phyloP scores from a whole-genome alignment of 1,140 invertebrate genomes.

The Euwallacea similis region DNA sequence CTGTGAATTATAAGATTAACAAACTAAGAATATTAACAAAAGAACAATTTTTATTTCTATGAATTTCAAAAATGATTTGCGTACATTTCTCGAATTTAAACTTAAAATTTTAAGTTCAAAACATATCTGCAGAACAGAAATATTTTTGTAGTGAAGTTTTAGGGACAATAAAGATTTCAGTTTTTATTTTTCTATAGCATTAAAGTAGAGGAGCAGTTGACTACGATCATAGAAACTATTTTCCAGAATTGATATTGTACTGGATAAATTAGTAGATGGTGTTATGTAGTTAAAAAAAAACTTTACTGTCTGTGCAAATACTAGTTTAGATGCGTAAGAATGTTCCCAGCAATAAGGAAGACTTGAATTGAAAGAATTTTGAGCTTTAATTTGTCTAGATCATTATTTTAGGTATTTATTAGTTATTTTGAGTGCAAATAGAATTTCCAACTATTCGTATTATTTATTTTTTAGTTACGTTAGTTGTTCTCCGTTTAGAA shows the following conservation, averaged over 20 bases:
- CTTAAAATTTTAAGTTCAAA: no score
- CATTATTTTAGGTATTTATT: neutral
- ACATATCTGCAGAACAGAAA: no score
- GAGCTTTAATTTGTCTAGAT: neutral
- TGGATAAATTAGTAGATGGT: slow-evolving; percentile 1
- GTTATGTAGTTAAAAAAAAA: slow-evolving; percentile 3
- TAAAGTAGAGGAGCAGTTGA: no score
- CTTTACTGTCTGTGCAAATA: no score
- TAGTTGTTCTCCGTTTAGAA: neutral
- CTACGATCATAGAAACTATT: neutral
- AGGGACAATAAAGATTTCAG: no score
- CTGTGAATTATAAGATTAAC: no score
- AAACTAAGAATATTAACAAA: no score
- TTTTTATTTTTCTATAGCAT: no score
- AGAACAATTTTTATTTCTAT: no score
- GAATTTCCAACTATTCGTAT: neutral
- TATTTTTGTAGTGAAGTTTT: no score
- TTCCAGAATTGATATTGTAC: neutral
- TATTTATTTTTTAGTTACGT: neutral
- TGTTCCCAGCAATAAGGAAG: slow-evolving; percentile 2
- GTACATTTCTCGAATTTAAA: no score
- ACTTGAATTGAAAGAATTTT: neutral
- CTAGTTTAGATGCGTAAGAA: neutral
- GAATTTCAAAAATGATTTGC: no score
- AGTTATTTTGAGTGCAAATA: neutral